These are phyloP conservation scores for Oxyura jamaicensis DNA, from an alignment of 2,113 vertebrate species.

Conservation along the genomic window DNA sequence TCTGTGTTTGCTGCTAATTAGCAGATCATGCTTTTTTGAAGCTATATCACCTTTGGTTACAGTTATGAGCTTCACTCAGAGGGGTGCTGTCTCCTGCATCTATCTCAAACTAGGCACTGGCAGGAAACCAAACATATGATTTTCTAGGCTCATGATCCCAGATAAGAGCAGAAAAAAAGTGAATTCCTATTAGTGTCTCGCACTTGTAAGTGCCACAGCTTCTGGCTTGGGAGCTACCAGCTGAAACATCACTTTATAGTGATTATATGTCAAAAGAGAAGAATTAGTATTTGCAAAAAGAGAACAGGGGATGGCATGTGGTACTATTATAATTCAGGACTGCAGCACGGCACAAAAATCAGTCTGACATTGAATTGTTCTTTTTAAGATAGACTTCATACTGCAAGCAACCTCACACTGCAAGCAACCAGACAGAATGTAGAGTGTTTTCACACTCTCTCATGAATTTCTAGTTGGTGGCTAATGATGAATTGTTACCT, in stretches of 20 bases:
- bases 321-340: not conserved
- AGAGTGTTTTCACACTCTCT: not conserved
- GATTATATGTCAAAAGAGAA: not conserved
- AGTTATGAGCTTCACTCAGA: not conserved
- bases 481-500: conserved; percentile 43
- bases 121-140: not conserved
- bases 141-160: not conserved
- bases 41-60: not conserved
- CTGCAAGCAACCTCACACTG: not conserved
- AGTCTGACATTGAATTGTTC: not conserved
- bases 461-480: conserved; percentile 52
- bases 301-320: not conserved
- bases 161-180: not conserved
- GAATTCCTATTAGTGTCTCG: not conserved
- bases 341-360: not conserved
- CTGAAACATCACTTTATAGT: conserved; percentile 19
- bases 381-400: not conserved
- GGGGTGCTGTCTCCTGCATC: accelerated
- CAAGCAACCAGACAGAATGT: not conserved
- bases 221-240: not conserved
- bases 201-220: not conserved
- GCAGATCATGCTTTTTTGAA: not conserved
- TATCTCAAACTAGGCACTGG: not conserved
- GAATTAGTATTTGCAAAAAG: not conserved
- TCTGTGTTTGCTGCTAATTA: not conserved